Base-by-base conservation (phyloP, 2,113 vertebrate genomes). In the Ictidomys tridecemlineatus region DNA sequence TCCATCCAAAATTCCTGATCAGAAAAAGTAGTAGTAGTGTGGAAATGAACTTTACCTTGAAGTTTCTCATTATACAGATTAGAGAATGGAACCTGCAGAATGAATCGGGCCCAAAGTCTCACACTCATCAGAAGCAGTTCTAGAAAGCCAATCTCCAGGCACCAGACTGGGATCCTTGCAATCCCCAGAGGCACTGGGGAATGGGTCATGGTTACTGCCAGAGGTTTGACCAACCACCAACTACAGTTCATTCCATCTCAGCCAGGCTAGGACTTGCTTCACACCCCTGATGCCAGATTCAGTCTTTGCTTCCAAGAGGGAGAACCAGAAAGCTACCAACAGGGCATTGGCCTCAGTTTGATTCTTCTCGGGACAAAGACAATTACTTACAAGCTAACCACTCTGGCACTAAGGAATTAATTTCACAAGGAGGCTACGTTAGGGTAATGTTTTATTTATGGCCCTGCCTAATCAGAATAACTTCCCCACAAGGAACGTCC, bases 361-460 rank as follows among this genome's bases (percentile, higher is more conserved):
- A 69, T 95, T 45, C 61, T 80, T 90, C 80, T 56, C 74, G 13
- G 18, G 53, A 69, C 37, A 96, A 92, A 88, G 90, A 39, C 82
- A 88, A 63, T 70, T 82, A 76, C 37, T 90, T 80, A 77, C 53
- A 72, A 16, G 72, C 56, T 85, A 83, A 95, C 72, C 22, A 85
- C 34, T 69, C 53, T 74, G 39, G 34, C 51, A 58, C 86, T n/a
- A 76, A 58, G 22, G 65, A 96, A 95, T 94, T 91, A 85, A 94
- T 45, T 98, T 96, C 65, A 86, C 51, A 94, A 74, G 28, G 13
- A 87, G 58, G 13, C 80, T 87, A 34, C 51, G 76, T 94, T 56
- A 65, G 48, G 45, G 14, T 70, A 39, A 89, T 96, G 86, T 94
- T 97, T 97, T 93, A 97, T 97, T 79, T 97, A 96, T 61, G 95